Evolutionary conservation across 1,140 invertebrate genomes (phyloP).

Genomic region (Lethocerus indicus): DNA sequence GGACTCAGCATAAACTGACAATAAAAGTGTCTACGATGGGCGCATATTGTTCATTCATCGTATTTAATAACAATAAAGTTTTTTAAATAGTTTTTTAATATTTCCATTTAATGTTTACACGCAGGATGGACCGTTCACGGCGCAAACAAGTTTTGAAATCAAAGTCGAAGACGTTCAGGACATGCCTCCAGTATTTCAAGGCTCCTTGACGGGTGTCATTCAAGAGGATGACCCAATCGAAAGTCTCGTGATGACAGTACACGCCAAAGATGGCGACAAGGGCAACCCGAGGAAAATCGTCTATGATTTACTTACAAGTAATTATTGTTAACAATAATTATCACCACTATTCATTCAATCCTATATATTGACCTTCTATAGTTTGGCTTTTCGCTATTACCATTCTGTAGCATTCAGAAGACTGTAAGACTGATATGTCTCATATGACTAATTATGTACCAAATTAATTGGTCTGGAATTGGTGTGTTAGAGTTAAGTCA

Average conservation of each 20-base stretch:
- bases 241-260: constrained; percentile 57
- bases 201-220: constrained; percentile 61
- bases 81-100: constrained; percentile 2
- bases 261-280: constrained; percentile 65
- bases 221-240: constrained; percentile 69
- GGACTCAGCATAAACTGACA: too few species aligned
- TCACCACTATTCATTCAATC: too few species aligned
- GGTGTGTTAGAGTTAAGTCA: too few species aligned
- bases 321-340: too few species aligned
- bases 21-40: too few species aligned
- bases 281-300: constrained; percentile 58
- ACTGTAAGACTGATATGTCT: too few species aligned
- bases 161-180: constrained; percentile 69
- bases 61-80: neutral
- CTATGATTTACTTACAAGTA: constrained; percentile 66
- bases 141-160: constrained; percentile 52
- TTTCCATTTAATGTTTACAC: constrained; percentile 12
- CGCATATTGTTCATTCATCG: too few species aligned
- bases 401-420: too few species aligned
- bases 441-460: too few species aligned
- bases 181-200: constrained; percentile 62
- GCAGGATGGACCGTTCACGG: constrained; percentile 61
- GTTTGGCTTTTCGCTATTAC: too few species aligned
- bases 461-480: too few species aligned
- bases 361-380: too few species aligned